Conservation (phyloP, 2,113 vertebrate species). For the Perca fluviatilis region DNA sequence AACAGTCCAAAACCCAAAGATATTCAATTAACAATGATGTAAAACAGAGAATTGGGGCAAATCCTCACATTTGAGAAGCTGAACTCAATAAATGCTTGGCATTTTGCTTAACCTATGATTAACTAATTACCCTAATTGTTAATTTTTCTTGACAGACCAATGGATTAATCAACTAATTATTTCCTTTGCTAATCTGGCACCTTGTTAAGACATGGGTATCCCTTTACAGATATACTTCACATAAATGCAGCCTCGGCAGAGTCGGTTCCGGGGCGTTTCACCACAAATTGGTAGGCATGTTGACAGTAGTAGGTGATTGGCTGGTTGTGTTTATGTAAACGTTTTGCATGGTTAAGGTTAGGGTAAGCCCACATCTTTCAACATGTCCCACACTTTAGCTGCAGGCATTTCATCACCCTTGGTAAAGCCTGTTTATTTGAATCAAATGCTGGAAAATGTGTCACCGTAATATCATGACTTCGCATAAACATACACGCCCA, state of each 20-base stretch:
- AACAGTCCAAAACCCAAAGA: background rate
- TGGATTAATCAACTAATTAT: background rate
- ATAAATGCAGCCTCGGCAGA: background rate
- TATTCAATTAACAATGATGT: background rate
- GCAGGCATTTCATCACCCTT: background rate
- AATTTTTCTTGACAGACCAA: background rate
- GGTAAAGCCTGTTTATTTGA: background rate
- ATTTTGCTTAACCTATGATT: background rate
- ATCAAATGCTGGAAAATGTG: background rate
- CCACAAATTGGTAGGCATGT: constrained; percentile 8
- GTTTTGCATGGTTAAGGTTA: constrained; percentile 1
- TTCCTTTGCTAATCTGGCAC: background rate
- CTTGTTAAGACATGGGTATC: background rate
- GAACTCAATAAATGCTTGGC: background rate
- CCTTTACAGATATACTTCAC: background rate
- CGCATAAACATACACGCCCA: too few species aligned
- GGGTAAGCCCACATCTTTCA: background rate
- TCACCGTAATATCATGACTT: background rate
- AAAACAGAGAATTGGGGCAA: background rate
- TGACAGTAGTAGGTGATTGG: constrained; percentile 31
- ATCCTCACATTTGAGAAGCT: background rate
- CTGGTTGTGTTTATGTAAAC: background rate
- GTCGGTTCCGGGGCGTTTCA: background rate
- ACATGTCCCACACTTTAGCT: background rate
- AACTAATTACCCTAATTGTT: too few species aligned